A percentile compares a stretch with the other conserved stretches of the same genome.
Conservation (phyloP, 2,888 invertebrate species). For the Lithophane ornitopus region DNA sequence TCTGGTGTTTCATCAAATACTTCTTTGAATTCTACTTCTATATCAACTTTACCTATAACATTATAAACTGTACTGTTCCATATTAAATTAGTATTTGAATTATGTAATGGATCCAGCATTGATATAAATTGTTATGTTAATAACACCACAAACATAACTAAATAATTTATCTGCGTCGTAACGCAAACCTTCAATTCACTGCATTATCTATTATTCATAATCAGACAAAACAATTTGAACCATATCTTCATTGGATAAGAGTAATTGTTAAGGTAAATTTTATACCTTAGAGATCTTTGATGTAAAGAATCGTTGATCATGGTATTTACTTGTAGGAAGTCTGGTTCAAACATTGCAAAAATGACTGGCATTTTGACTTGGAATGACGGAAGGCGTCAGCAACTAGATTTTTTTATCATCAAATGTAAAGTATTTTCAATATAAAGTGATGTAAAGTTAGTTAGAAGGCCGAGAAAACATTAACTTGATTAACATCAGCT, state of each 20-base stretch:
- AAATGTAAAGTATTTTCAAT: slow-evolving; percentile 11
- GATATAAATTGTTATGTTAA: slow-evolving; percentile 15
- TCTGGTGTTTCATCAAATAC: slow-evolving; percentile 12
- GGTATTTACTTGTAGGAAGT: slow-evolving; percentile 64
- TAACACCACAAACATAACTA: slow-evolving; percentile 29
- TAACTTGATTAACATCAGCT: slow-evolving; percentile 34
- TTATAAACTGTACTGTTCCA: not conserved
- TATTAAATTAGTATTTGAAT: slow-evolving; percentile 7
- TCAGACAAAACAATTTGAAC: slow-evolving; percentile 12
- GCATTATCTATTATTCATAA: slow-evolving; percentile 19
- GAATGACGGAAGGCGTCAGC: slow-evolving; percentile 59
- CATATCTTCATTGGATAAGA: slow-evolving; percentile 22
- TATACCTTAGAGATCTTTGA: slow-evolving; percentile 3
- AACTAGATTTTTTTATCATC: slow-evolving; percentile 5
- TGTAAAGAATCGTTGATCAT: slow-evolving; percentile 29
- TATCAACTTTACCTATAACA: not conserved
- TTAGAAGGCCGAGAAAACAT: slow-evolving; percentile 27
- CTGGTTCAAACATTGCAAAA: slow-evolving; percentile 63
- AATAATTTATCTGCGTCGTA: slow-evolving; percentile 43
- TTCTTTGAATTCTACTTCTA: not conserved
- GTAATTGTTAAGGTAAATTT: slow-evolving; percentile 14
- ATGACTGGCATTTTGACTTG: slow-evolving; percentile 61
- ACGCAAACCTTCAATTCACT: slow-evolving; percentile 41
- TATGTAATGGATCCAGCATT: slow-evolving; percentile 10
- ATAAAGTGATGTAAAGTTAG: slow-evolving; percentile 4